These are phyloP conservation scores for Himantopus leucocephalus DNA, from an alignment of 2,113 vertebrate genomes.

Conservation along the genomic window DNA sequence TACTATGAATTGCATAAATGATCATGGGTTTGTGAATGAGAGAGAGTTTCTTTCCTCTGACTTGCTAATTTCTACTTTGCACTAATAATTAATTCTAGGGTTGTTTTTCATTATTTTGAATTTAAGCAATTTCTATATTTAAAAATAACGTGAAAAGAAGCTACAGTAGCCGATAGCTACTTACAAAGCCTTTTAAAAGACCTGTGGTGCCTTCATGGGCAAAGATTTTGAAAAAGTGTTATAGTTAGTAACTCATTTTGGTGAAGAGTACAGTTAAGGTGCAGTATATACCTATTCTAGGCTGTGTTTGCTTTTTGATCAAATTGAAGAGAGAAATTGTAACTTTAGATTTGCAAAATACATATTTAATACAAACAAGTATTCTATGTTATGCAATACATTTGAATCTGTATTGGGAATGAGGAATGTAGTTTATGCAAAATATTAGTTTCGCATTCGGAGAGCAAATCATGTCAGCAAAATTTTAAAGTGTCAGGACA, in stretches of 20 bases:
- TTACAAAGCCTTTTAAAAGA: neutral
- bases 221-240: neutral
- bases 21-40: neutral
- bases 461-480: neutral
- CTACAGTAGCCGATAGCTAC: neutral
- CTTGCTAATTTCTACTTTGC: neutral
- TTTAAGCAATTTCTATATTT: neutral
- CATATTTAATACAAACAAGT: neutral
- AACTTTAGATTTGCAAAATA: neutral
- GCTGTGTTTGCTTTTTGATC: neutral
- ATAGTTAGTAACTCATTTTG: neutral
- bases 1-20: neutral
- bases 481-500: neutral
- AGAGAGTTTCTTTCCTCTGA: neutral
- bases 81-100: neutral
- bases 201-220: neutral
- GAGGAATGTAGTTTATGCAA: neutral
- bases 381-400: fast-evolving
- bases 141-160: neutral
- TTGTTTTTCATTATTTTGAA: neutral
- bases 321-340: neutral
- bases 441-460: neutral
- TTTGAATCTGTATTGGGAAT: neutral
- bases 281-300: neutral
- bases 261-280: neutral